Base-by-base conservation (phyloP, 2,888 invertebrate genomes). In the Epinotia brunnichana region DNA sequence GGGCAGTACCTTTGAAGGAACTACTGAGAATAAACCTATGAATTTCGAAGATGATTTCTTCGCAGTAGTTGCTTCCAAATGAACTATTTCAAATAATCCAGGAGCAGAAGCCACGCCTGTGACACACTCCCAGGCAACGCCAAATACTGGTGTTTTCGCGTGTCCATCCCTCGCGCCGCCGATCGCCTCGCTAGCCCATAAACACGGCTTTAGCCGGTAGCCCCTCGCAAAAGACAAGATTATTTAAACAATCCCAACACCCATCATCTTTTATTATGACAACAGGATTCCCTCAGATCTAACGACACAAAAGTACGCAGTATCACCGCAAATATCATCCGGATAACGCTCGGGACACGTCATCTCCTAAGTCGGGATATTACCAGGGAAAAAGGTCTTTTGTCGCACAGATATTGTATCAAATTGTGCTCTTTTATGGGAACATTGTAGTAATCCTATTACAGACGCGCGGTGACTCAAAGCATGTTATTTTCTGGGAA, bases 311-410 rank as follows among this genome's bases (percentile, higher is more conserved):
- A 48, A 54, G 64, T 41, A 53, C 11, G 44, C 29, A 63, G 63
- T 64, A 21, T 57, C 21, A 21, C 70, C 48, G 41, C 64, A 11
- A 66, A 70, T 51, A 59, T 70, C 62, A 56, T 39, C 61, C 19
- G 19, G 64, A 66, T 70, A 72, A 72, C 15, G 24, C 72, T 54
- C 54, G 11, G 11, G 59, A 59, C 59, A 3, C 39, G 57, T 57
- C 35, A 29, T 57, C 57, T 17, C 1, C 0, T n/a, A 48, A 63
- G 53, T 63, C 21, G 9, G 17, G 39, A 10, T 35, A 10, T 5
- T n/a, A 1, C 24, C 10, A 0, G 24, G 44, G 3, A 48, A 62
- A 48, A 62, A 62, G 48, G 24, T 44, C 62, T 15, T 62, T 21
- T 24, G 10, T 29, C n/a, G 10, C 10, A 29, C 24, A 24, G 4